Evolutionary conservation across 2,113 vertebrate genomes (phyloP).

Genomic region (Hyla sarda): DNA sequence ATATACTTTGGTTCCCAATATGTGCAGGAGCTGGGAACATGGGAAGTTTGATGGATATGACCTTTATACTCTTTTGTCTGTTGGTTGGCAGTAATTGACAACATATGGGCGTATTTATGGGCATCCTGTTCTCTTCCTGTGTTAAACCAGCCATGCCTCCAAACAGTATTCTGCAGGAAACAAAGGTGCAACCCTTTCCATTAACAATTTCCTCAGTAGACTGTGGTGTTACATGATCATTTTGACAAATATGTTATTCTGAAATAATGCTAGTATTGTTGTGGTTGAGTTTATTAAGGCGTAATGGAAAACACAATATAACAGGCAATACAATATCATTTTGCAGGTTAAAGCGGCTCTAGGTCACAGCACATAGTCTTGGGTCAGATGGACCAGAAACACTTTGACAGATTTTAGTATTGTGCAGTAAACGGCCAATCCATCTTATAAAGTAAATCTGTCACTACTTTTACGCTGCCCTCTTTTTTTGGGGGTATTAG

Average conservation of each 20-base stretch:
- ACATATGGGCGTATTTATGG: slow-evolving; percentile 36
- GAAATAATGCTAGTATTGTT: not conserved
- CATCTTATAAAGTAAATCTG: too few relatives aligned
- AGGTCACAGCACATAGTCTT: not conserved
- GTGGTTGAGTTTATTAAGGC: too few relatives aligned
- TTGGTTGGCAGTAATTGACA: not conserved
- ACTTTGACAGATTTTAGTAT: not conserved
- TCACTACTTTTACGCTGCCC: too few relatives aligned
- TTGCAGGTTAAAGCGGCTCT: too few relatives aligned
- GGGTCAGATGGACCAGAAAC: not conserved
- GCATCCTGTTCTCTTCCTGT: slow-evolving; percentile 58
- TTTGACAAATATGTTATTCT: not conserved
- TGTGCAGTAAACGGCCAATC: too few relatives aligned
- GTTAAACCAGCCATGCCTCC: slow-evolving; percentile 26
- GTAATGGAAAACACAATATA: too few relatives aligned
- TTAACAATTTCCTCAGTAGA: slow-evolving; percentile 18
- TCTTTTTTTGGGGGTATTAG: too few relatives aligned
- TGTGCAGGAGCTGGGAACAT: not conserved
- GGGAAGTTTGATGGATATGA: not conserved
- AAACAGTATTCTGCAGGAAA: slow-evolving; percentile 36
- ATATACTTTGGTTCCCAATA: not conserved
- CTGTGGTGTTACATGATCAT: slow-evolving; percentile 21
- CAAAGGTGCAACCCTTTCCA: slow-evolving; percentile 18
- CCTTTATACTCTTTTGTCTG: slow-evolving; percentile 4
- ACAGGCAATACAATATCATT: too few relatives aligned